phyloP scores from a whole-genome alignment of 2,888 invertebrate genomes.

The Scelioninae gen. 1 region DNA sequence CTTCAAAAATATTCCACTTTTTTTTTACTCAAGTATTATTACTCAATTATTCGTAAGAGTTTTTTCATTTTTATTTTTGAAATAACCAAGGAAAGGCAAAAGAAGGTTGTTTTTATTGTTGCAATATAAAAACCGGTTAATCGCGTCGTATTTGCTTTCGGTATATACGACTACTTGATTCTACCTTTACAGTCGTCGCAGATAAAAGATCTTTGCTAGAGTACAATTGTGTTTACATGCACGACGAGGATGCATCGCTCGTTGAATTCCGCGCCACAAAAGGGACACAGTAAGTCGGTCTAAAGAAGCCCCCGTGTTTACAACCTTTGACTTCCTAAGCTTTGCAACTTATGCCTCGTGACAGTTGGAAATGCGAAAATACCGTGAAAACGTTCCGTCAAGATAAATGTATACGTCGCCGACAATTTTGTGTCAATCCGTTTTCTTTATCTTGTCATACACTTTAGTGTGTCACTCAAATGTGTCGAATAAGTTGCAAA shows the following conservation, averaged over 20 bases:
- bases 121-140: constrained; percentile 20
- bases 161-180: constrained; percentile 28
- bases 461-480: constrained; percentile 9
- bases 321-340: constrained; percentile 58
- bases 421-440: constrained; percentile 37
- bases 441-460: constrained; percentile 18
- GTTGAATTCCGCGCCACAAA: constrained; percentile 40
- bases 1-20: too few species aligned
- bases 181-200: constrained; percentile 8
- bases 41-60: too few species aligned
- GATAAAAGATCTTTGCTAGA: constrained; percentile 32
- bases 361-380: constrained; percentile 53
- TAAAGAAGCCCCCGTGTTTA: constrained; percentile 55
- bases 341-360: constrained; percentile 44
- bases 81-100: neutral
- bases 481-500: neutral
- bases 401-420: constrained; percentile 23
- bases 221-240: constrained; percentile 46
- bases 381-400: constrained; percentile 38
- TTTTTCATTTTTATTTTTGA: neutral
- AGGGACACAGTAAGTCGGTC: constrained; percentile 15
- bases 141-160: constrained; percentile 18
- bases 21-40: too few species aligned
- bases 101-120: constrained; percentile 1
- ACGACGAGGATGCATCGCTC: constrained; percentile 26